Evolutionary conservation across 2,113 vertebrate genomes (phyloP).

Genomic region (Boulengeromyrus knoepffleri): DNA sequence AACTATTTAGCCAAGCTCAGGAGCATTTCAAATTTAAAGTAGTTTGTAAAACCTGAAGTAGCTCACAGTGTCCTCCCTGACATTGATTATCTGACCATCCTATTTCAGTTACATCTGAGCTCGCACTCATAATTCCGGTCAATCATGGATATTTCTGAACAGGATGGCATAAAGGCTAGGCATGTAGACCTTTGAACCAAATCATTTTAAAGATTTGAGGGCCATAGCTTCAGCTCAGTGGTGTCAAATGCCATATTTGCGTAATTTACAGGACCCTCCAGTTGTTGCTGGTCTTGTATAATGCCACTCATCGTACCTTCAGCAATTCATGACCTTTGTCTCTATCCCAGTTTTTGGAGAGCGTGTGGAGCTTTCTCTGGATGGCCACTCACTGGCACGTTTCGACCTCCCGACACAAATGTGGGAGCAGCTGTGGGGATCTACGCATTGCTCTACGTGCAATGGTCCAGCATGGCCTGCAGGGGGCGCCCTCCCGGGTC

Average conservation of each 20-base stretch:
- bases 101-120: neutral
- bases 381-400: slow-evolving; percentile 69
- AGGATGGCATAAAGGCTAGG: neutral
- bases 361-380: slow-evolving; percentile 71
- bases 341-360: slow-evolving; percentile 62
- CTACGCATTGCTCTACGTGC: slow-evolving; percentile 77
- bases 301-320: neutral
- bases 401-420: slow-evolving; percentile 68
- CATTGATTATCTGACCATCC: neutral
- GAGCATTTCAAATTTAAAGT: neutral
- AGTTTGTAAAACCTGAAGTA: neutral
- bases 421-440: slow-evolving; percentile 75
- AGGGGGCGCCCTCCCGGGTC: slow-evolving; percentile 48
- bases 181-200: neutral
- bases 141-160: neutral
- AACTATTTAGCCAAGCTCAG: neutral
- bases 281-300: neutral
- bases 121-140: neutral
- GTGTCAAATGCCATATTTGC: neutral
- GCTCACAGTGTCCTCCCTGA: neutral
- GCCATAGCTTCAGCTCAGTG: neutral
- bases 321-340: neutral
- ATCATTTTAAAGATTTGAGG: neutral
- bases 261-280: neutral
- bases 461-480: slow-evolving; percentile 82